phyloP scores from a whole-genome alignment of 2,888 invertebrate species.

The Leistus spinibarbis region DNA sequence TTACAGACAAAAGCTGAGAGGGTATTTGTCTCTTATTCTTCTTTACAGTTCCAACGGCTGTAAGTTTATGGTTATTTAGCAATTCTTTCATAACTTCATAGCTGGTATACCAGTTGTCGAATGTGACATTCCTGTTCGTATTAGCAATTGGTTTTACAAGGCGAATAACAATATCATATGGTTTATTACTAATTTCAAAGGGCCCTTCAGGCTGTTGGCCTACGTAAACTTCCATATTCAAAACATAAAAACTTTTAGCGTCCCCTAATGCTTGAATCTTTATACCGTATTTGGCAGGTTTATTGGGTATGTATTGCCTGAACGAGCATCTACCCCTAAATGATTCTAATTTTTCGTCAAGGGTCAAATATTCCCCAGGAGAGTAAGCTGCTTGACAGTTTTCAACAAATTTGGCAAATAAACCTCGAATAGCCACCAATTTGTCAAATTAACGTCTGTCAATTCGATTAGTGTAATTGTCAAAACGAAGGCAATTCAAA shows the following conservation, averaged over 20 bases:
- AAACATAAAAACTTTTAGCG: neutral
- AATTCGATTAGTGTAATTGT: slow-evolving; percentile 4
- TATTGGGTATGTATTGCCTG: slow-evolving; percentile 22
- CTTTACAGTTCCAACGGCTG: slow-evolving; percentile 39
- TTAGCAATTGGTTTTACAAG: slow-evolving; percentile 41
- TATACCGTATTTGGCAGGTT: slow-evolving; percentile 22
- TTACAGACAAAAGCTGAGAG: neutral
- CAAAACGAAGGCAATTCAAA: slow-evolving; percentile 14
- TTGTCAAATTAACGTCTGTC: slow-evolving; percentile 20
- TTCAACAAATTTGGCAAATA: slow-evolving; percentile 37
- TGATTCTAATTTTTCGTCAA: slow-evolving; percentile 37
- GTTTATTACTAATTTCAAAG: slow-evolving; percentile 37
- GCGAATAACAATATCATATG: slow-evolving; percentile 42
- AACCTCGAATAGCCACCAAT: slow-evolving; percentile 31
- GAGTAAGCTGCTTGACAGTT: slow-evolving; percentile 33
- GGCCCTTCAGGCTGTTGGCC: slow-evolving; percentile 44
- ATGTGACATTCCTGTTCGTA: slow-evolving; percentile 46
- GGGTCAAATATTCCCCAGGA: slow-evolving; percentile 34
- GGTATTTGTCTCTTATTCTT: slow-evolving; percentile 41
- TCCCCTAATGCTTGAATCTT: slow-evolving; percentile 19
- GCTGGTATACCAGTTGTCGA: slow-evolving; percentile 47
- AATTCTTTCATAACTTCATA: slow-evolving; percentile 36
- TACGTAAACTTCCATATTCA: slow-evolving; percentile 15
- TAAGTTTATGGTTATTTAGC: slow-evolving; percentile 35
- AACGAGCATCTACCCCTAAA: slow-evolving; percentile 28